phyloP scores from a whole-genome alignment of 2,888 invertebrate species.

The Andrena bucephala region DNA sequence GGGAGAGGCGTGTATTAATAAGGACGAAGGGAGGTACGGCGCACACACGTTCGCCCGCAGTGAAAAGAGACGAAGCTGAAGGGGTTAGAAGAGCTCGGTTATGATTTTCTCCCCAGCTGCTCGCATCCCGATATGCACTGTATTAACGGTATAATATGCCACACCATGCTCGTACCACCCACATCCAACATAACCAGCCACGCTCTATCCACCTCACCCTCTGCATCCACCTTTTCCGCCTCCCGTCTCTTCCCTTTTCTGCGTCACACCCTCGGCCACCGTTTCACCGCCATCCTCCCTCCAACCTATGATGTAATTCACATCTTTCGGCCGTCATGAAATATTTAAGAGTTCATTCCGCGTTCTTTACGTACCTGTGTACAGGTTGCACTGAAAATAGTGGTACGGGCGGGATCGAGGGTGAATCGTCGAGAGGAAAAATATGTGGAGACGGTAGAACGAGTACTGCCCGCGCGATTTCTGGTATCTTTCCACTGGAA shows the following conservation, averaged over 20 bases:
- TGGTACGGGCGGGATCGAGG: too few species aligned
- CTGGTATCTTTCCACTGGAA: neutral
- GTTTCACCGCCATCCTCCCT: conserved; percentile 64
- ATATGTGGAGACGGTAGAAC: neutral
- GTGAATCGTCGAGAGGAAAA: neutral
- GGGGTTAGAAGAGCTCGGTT: conserved; percentile 57
- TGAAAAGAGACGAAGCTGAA: conserved; percentile 47
- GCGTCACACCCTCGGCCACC: conserved; percentile 27
- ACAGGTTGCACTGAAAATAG: neutral
- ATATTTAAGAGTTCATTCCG: conserved; percentile 78
- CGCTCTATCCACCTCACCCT: conserved; percentile 62
- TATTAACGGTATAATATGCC: conserved; percentile 83
- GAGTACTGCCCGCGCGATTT: neutral
- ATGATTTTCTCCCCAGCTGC: conserved; percentile 81
- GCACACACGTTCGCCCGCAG: conserved; percentile 25
- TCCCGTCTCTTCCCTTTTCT: conserved; percentile 11
- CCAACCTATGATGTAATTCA: conserved; percentile 74
- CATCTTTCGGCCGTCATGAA: conserved; percentile 78
- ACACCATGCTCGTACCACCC: conserved; percentile 77
- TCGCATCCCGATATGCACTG: conserved; percentile 80
- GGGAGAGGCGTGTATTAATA: conserved; percentile 77
- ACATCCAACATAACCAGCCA: conserved; percentile 75
- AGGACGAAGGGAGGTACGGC: conserved; percentile 58
- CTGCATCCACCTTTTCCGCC: conserved; percentile 6
- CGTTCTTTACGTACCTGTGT: conserved; percentile 56